Evolutionary conservation across 35 echinoderm and acorn worm species (phyloP), one percentile per base, ranked within the genome.

Genomic region (Strongylocentrotus purpuratus): DNA sequence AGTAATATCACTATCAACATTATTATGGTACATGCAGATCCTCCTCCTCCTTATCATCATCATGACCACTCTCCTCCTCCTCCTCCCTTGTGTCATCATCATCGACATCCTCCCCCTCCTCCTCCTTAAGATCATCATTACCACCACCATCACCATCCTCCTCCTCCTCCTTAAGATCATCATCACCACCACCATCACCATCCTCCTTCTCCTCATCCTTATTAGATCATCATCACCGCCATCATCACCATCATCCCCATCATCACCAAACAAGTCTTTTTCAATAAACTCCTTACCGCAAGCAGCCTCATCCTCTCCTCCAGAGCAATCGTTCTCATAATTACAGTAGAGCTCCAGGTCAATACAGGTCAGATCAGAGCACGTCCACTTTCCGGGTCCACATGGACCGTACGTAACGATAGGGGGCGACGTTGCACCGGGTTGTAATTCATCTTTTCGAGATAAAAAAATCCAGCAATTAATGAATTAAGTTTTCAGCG

Each of bases 271-370:
- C n/a, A n/a, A n/a, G n/a, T n/a, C n/a, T n/a, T n/a, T n/a, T n/a
- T n/a, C n/a, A n/a, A n/a, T n/a, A n/a, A n/a, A n/a, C n/a, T n/a
- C n/a, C n/a, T n/a, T n/a, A n/a, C n/a, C n/a, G n/a, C n/a, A n/a
- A n/a, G n/a, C n/a, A n/a, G 50, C 91, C 48, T 98, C 97, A 95
- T 98, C 97, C 0, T 89, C 94, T 9, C 87, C 97, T 85, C 91
- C 95, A 5, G 41, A 15, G 31, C 97, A 98, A 70, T 98, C 85
- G 18, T 35, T 12, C 7, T 85, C 94, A 46, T 94, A 97, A 78
- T 98, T 96, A 95, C 97, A 98, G 9, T 33, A 45, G 47, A 91
- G 78, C 0, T 95, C 88, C 25, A 85, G 20, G 78, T 88, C 94
- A 31, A 98, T 95, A 95, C 97, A 98, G 48, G 86, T 92, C 18